These are phyloP conservation scores for Bombus picipes DNA, from an alignment of 1,140 invertebrate genomes.

Conservation along the genomic window DNA sequence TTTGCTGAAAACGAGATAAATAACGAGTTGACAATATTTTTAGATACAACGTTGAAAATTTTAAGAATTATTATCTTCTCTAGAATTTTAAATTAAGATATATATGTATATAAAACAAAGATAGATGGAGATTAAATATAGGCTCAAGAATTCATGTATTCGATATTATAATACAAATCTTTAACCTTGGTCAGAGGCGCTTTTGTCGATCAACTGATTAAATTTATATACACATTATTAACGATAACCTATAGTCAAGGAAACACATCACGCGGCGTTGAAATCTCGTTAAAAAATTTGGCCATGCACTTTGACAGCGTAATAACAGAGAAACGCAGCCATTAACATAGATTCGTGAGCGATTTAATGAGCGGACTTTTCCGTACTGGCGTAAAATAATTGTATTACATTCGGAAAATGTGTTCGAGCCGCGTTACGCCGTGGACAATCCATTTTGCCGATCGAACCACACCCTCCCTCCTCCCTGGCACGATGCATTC, in stretches of 20 bases:
- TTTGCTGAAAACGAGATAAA: background rate
- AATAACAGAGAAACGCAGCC: constrained; percentile 1
- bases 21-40: background rate
- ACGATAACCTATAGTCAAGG: background rate
- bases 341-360: constrained; percentile 42
- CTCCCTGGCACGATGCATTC: background rate
- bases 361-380: constrained; percentile 29
- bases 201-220: background rate
- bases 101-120: too few relatives aligned
- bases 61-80: background rate
- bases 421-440: constrained; percentile 42
- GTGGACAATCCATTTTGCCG: constrained; percentile 57
- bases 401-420: constrained; percentile 31
- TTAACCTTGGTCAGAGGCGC: background rate
- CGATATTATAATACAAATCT: too few relatives aligned
- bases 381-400: constrained; percentile 39
- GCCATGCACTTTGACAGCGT: background rate
- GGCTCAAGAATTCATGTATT: too few relatives aligned
- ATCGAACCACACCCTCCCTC: constrained; percentile 40
- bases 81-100: background rate
- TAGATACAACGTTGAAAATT: background rate
- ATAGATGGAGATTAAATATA: too few relatives aligned
- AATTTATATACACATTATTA: background rate
- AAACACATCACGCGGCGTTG: background rate
- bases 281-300: constrained; percentile 6